Evolutionary conservation across 2,113 vertebrate species (phyloP).

Genomic region (Cranoglanis bouderius): DNA sequence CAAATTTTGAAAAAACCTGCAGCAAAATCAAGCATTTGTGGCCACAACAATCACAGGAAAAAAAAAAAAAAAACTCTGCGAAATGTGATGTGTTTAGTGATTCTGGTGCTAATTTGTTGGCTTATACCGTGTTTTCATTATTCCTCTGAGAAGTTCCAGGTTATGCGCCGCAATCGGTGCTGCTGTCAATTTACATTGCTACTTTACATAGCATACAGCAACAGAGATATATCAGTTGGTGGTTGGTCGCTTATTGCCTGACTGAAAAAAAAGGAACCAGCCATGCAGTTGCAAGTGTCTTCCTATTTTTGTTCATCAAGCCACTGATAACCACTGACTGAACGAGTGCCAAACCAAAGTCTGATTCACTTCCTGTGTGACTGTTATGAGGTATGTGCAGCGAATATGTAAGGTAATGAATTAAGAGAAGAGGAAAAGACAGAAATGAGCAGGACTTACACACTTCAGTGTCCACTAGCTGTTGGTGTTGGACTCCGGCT

Average conservation of each 20-base stretch:
- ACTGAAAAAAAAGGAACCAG: not conserved
- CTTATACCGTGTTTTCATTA: not conserved
- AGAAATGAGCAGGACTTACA: slow-evolving; percentile 14
- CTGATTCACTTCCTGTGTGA: not conserved
- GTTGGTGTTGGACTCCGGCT: not conserved
- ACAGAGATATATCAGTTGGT: not conserved
- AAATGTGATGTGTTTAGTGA: not conserved
- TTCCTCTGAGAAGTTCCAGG: not conserved
- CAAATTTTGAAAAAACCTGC: no score
- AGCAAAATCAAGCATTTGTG: no score
- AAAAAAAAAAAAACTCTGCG: no score
- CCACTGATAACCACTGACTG: not conserved
- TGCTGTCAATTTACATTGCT: not conserved
- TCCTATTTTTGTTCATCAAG: no score
- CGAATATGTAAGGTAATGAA: not conserved
- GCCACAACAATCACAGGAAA: no score
- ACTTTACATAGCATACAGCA: not conserved
- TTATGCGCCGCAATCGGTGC: not conserved
- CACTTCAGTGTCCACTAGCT: slow-evolving; percentile 24
- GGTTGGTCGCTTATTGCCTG: not conserved
- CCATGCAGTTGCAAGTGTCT: not conserved
- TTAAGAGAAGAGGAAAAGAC: no score
- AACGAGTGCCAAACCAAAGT: not conserved
- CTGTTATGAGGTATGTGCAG: not conserved
- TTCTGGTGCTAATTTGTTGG: not conserved